Evolutionary conservation across 1,140 invertebrate genomes (phyloP).

Genomic region (Semibalanus balanoides): DNA sequence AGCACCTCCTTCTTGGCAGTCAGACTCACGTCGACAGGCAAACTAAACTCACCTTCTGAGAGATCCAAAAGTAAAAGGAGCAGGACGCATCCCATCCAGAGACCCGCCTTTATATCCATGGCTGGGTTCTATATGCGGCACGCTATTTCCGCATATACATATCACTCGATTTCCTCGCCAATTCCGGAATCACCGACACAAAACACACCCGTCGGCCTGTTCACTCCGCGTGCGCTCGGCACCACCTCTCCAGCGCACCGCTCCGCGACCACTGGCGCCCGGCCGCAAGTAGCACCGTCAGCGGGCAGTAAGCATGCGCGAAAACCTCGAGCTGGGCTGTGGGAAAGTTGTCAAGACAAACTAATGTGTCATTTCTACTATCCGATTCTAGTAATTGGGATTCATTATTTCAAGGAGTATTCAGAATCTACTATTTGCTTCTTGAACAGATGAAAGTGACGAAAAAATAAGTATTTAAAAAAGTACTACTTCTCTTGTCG

Average conservation of each 20-base stretch:
- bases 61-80: neutral
- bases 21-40: no score
- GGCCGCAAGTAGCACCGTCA: neutral
- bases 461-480: no score
- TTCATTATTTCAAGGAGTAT: no score
- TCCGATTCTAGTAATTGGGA: no score
- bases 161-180: neutral
- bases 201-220: neutral
- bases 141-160: conserved; percentile 2
- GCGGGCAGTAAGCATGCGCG: neutral
- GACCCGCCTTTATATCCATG: neutral
- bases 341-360: no score
- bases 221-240: no score
- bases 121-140: neutral
- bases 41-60: neutral
- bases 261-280: neutral
- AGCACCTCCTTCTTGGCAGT: no score
- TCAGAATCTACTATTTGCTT: no score
- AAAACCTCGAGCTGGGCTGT: neutral
- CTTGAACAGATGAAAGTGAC: no score
- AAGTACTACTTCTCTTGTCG: no score
- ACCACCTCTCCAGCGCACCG: neutral
- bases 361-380: no score
- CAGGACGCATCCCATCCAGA: neutral
- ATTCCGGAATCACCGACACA: neutral